Conservation (phyloP, 1,140 invertebrate genomes). For the Drosophila melanogaster region DNA sequence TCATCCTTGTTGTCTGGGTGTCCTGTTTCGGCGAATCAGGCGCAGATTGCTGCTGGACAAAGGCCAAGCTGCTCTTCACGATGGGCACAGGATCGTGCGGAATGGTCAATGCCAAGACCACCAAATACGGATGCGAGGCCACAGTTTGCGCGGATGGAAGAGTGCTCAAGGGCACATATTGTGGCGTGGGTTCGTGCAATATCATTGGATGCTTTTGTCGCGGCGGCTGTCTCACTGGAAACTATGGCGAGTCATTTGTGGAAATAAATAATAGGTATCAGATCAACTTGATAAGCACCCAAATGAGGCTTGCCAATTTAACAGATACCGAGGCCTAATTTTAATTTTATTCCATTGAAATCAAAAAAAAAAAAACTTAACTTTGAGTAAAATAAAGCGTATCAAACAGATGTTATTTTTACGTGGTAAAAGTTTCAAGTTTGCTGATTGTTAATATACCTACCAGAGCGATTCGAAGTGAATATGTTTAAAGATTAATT, state of each 20-base stretch:
- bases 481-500: too few species aligned
- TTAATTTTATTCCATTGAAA: too few species aligned
- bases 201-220: neutral
- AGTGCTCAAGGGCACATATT: neutral
- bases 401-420: too few species aligned
- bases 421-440: too few species aligned
- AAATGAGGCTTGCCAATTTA: neutral
- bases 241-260: neutral
- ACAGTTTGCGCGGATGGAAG: neutral
- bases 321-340: neutral
- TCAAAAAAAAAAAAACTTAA: too few species aligned
- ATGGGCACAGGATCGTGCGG: neutral
- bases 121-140: neutral
- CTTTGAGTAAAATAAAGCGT: too few species aligned
- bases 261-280: neutral
- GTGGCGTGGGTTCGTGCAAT: neutral
- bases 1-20: neutral
- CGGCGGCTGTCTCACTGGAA: neutral
- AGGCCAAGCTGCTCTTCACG: neutral
- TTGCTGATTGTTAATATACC: too few species aligned
- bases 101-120: neutral
- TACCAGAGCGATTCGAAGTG: too few species aligned
- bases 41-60: neutral
- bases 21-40: neutral
- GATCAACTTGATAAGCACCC: neutral